Base-by-base conservation (phyloP, 35 echinoderm and acorn worm genomes). In the Diadema setosum region DNA sequence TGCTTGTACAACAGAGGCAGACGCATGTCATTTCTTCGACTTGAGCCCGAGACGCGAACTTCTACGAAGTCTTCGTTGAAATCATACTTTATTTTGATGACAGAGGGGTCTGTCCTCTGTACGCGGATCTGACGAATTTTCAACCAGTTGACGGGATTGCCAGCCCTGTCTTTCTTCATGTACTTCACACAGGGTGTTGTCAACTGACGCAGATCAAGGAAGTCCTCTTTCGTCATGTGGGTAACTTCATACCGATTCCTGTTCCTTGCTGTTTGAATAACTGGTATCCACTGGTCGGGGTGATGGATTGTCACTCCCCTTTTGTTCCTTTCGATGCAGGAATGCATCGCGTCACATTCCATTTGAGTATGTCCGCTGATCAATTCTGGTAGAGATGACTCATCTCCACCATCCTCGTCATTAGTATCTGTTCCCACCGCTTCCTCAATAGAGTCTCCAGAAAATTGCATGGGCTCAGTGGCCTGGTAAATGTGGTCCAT, bases 301-400 rank as follows among this genome's bases (percentile, higher is more conserved):
- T 83, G 81, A 50, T 49, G 50, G 30, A 58, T 29, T 49, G 81
- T 50, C 21, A 50, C 29, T 58, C 50, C 50, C 81, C 49, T 83
- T 83, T 83, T 83, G 45, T 45, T 52, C n/a, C 50, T 45, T n/a
- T n/a, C n/a, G n/a, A 83, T 83, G 30, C 45, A 83, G 29, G 43
- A 52, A 35, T 83, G 81, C n/a, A n/a, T n/a, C n/a, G n/a, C n/a
- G n/a, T n/a, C n/a, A n/a, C 81, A 45, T 83, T 83, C 81, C 81
- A 83, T 83, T 57, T 83, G 81, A 25, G 81, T 83, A 52, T 83
- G 81, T 45, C 81, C 81, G 49, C 81, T 56, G 5, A 52, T 52
- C 40, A 83, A n/a, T n/a, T n/a, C n/a, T n/a, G n/a, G n/a, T n/a
- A n/a, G n/a, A n/a, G n/a, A 52, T 11, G 58, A 58, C 41, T 83